A percentile compares a stretch with the other conserved stretches of the same genome.
These are phyloP conservation scores for Liolophura sinensis DNA, from an alignment of 1,140 invertebrate genomes.

Conservation along the genomic window DNA sequence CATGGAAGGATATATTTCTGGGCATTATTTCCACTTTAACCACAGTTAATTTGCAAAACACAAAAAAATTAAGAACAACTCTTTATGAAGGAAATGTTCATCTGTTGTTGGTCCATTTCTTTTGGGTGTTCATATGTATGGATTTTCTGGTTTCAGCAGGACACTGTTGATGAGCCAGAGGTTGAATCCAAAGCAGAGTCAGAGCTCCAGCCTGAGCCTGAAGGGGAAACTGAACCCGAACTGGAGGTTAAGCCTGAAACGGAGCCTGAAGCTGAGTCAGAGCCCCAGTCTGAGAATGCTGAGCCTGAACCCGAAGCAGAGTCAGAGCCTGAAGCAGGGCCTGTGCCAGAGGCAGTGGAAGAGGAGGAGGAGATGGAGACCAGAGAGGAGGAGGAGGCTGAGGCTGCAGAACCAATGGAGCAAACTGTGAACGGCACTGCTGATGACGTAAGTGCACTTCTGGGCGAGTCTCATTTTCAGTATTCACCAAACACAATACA, in stretches of 20 bases:
- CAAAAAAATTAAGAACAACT: too few relatives aligned
- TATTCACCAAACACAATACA: slow-evolving; percentile 9
- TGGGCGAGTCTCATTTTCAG: slow-evolving; percentile 13
- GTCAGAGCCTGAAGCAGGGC: not conserved
- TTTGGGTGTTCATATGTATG: too few relatives aligned
- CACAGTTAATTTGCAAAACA: too few relatives aligned
- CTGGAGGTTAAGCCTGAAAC: not conserved
- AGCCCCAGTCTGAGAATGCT: slow-evolving; percentile 1
- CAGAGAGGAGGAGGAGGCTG: not conserved
- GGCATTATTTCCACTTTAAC: too few relatives aligned
- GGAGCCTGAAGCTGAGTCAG: not conserved
- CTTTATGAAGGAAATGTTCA: too few relatives aligned
- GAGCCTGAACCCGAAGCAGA: slow-evolving; percentile 13
- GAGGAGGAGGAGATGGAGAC: slow-evolving; percentile 12
- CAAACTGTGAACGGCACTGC: slow-evolving; percentile 43
- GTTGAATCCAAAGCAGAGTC: slow-evolving; percentile 9
- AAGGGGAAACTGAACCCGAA: slow-evolving; percentile 4
- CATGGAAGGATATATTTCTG: too few relatives aligned
- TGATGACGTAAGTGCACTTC: slow-evolving; percentile 5
- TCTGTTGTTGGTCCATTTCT: too few relatives aligned
- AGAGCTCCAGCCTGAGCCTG: slow-evolving; percentile 6
- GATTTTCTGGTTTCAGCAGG: not conserved
- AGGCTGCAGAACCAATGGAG: slow-evolving; percentile 14
- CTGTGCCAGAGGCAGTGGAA: not conserved
- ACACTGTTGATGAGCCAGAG: slow-evolving; percentile 7